Base-by-base conservation (phyloP, 2,888 invertebrate genomes). In the Drosophila putrida region DNA sequence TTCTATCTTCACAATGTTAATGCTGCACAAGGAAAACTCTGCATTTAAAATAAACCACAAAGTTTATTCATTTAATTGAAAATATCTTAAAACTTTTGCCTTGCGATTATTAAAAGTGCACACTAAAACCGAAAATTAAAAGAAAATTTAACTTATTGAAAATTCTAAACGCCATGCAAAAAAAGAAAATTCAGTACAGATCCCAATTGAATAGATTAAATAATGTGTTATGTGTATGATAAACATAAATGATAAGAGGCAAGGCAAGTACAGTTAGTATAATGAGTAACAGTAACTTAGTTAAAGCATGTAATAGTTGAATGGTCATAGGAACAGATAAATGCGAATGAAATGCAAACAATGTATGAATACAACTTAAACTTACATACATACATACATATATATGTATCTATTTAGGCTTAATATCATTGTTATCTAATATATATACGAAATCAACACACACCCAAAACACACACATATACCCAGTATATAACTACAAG, bases 1-100 rank as follows among this genome's bases (percentile, higher is more conserved):
- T 75, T 75, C 74, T 71, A 65, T 70, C 70, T 69, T 87, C 82
- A 89, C 83, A 87, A 90, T 86, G 80, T 90, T 89, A 83, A 87
- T 79, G 89, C 89, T 90, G 90, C 90, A 90, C 90, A 91, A 89
- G 71, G 78, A 88, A 88, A 80, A 79, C 76, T 90, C 84, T 90
- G 91, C 91, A 90, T 90, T 90, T 90, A 91, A 82, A 64, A 47
- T 31, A 62, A 62, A 66, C 47, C 61, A 69, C 50, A 77, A 66
- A 64, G 62, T 74, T 82, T 71, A 73, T 68, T 85, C 54, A 69
- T 83, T 88, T 85, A 27, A 31, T 47, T 47, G 54, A 41, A 65
- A 63, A 63, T 50, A 25, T 25, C 25, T 63, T n/a, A 39, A 39
- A 65, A 55, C 65, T 82, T 78, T 76, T 80, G 82, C 76, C 70